Conservation (phyloP, 2,888 invertebrate species). For the Calliphora vomitoria region DNA sequence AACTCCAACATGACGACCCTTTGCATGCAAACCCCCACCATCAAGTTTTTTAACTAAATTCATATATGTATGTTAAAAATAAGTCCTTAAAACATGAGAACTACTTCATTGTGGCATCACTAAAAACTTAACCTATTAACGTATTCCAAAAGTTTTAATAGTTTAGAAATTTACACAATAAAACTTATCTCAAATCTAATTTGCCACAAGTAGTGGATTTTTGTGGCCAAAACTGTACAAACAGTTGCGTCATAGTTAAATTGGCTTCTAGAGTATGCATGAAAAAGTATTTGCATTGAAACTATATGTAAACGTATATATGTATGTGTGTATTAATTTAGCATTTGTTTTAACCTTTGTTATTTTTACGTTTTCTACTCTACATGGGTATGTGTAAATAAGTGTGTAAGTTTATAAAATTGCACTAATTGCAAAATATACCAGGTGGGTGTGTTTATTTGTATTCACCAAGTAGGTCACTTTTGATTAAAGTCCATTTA, state of each 20-base stretch:
- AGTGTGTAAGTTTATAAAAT: conserved; percentile 4
- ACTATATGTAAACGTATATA: not conserved
- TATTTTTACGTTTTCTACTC: not conserved
- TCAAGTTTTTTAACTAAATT: too few species aligned
- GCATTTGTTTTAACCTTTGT: too few species aligned
- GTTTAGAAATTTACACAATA: conserved; percentile 3
- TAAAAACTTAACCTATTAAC: not conserved
- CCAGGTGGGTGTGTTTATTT: not conserved
- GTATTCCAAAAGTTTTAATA: not conserved
- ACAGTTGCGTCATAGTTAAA: conserved; percentile 15
- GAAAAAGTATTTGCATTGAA: not conserved
- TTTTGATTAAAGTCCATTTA: conserved; percentile 58
- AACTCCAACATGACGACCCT: too few species aligned
- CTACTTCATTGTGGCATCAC: not conserved
- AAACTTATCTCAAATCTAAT: not conserved
- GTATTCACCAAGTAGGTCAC: conserved; percentile 52
- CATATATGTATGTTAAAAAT: too few species aligned
- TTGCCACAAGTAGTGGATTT: conserved; percentile 6
- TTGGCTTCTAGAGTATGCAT: not conserved
- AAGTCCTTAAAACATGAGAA: too few species aligned
- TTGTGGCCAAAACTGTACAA: conserved; percentile 7
- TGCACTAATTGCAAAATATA: conserved; percentile 35
- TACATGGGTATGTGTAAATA: not conserved
- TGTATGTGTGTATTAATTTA: not conserved
- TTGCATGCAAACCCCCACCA: too few species aligned